Evolutionary conservation across 2,113 vertebrate genomes (phyloP).

Genomic region (Rhagologus leucostigma): DNA sequence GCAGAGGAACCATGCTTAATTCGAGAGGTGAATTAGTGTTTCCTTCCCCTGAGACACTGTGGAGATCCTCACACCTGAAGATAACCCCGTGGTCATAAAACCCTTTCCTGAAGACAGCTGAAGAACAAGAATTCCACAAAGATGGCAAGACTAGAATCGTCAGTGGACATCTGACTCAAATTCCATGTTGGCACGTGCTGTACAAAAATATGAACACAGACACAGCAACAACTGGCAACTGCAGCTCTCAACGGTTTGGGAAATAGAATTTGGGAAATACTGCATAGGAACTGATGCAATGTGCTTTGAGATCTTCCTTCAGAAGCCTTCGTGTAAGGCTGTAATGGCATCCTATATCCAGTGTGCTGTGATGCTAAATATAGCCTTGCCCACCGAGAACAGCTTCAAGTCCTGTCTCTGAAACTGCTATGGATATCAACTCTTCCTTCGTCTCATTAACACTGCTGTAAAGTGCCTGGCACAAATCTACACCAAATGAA

Average conservation of each 20-base stretch:
- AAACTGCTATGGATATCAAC: neutral
- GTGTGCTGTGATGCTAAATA: conserved; percentile 5
- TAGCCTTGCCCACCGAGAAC: neutral
- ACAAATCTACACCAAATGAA: conserved; percentile 42
- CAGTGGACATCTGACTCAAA: neutral
- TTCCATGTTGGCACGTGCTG: neutral
- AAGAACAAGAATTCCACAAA: neutral
- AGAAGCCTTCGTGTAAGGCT: neutral
- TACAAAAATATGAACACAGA: neutral
- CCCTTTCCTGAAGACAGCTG: neutral
- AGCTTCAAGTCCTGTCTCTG: neutral
- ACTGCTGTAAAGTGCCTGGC: conserved; percentile 12
- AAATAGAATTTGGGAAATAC: neutral
- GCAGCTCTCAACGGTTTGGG: neutral
- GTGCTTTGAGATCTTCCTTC: neutral
- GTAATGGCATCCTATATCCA: neutral
- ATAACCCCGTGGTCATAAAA: neutral
- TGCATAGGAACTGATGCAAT: neutral
- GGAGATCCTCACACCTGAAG: neutral
- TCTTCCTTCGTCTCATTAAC: conserved; percentile 27
- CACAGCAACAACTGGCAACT: neutral
- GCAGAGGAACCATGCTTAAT: neutral
- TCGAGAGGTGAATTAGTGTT: neutral
- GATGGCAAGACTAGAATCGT: neutral
- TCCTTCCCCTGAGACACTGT: neutral